A percentile compares a stretch with the other conserved stretches of the same genome.
Conservation (phyloP, 1,140 invertebrate genomes). For the Trichogramma pretiosum region DNA sequence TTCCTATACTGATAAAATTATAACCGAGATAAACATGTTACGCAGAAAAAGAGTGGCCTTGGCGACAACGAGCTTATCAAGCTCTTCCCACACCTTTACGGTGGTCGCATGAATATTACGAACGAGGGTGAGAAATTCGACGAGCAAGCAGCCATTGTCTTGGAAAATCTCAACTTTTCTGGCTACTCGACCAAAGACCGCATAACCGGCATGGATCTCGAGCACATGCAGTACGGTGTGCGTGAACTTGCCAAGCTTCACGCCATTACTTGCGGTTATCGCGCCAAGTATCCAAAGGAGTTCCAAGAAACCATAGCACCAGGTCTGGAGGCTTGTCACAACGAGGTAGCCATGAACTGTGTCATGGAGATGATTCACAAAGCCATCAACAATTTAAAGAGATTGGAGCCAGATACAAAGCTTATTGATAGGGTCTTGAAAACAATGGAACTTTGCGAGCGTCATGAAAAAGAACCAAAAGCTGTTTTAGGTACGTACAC, state of each 20-base stretch:
- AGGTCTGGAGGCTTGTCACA: constrained; percentile 15
- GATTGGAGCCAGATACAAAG: constrained; percentile 24
- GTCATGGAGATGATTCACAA: constrained; percentile 33
- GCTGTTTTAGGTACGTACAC: too few relatives aligned
- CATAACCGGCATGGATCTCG: constrained; percentile 43
- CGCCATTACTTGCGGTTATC: constrained; percentile 47
- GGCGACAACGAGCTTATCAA: constrained; percentile 36
- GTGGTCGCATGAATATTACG: constrained; percentile 46
- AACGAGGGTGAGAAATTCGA: constrained; percentile 43
- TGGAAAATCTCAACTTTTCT: constrained; percentile 49
- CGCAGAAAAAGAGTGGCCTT: constrained; percentile 41
- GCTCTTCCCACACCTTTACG: constrained; percentile 45
- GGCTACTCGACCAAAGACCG: constrained; percentile 48
- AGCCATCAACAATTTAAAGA: constrained; percentile 25
- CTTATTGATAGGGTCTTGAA: constrained; percentile 26
- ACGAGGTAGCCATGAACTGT: constrained; percentile 26
- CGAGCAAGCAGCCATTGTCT: constrained; percentile 46
- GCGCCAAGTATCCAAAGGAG: constrained; percentile 42
- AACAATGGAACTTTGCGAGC: constrained; percentile 25
- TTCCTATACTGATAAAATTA: too few relatives aligned
- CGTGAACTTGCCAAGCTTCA: constrained; percentile 49
- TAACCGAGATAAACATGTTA: too few relatives aligned
- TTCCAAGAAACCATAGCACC: constrained; percentile 37
- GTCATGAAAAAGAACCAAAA: constrained; percentile 5
- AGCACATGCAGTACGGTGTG: constrained; percentile 44